phyloP scores from a whole-genome alignment of 2,888 invertebrate species.

The Archips crataeganus region DNA sequence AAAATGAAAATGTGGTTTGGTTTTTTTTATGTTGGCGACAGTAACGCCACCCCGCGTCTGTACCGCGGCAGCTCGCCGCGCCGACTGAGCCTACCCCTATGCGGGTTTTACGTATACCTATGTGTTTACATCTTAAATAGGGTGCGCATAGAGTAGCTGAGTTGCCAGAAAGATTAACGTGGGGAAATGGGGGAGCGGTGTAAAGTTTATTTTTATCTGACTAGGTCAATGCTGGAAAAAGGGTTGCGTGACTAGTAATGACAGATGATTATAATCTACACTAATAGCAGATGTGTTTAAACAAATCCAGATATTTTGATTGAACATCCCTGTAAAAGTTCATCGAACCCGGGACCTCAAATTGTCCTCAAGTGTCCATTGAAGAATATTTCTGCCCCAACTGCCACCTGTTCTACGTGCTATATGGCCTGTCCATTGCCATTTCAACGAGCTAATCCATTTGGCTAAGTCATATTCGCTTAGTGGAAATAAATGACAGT shows the following conservation, averaged over 20 bases:
- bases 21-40: slow-evolving; percentile 50
- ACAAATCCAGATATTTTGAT: too few relatives aligned
- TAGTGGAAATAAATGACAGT: too few relatives aligned
- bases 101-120: slow-evolving; percentile 69
- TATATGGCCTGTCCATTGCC: too few relatives aligned
- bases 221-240: background rate
- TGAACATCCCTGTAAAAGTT: too few relatives aligned
- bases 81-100: slow-evolving; percentile 67
- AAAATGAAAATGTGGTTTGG: slow-evolving; percentile 45
- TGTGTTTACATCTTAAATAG: slow-evolving; percentile 83
- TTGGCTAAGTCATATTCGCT: too few relatives aligned
- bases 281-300: too few relatives aligned
- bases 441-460: too few relatives aligned
- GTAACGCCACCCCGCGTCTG: slow-evolving; percentile 59
- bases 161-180: slow-evolving; percentile 38
- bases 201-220: slow-evolving; percentile 2
- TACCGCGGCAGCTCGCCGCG: slow-evolving; percentile 72
- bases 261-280: background rate
- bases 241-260: background rate
- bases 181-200: background rate
- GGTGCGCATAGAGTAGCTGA: slow-evolving; percentile 66
- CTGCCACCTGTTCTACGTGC: too few relatives aligned
- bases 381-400: too few relatives aligned
- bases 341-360: too few relatives aligned
- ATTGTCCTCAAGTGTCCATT: too few relatives aligned